Evolutionary conservation across 2,113 vertebrate species (phyloP).

Genomic region (Sorex araneus): DNA sequence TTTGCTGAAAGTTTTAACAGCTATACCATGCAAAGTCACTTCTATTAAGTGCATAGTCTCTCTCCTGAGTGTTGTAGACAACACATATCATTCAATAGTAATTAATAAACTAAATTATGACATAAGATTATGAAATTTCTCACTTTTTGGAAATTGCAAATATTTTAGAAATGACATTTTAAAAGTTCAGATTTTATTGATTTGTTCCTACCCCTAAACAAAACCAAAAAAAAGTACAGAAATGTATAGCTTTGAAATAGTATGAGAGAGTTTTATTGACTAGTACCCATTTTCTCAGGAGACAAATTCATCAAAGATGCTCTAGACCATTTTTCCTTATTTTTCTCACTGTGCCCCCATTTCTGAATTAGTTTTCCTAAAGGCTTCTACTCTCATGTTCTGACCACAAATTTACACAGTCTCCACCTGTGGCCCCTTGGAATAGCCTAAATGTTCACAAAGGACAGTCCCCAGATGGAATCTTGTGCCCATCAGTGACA

Average conservation of each 20-base stretch:
- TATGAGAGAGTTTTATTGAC: not conserved
- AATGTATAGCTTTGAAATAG: not conserved
- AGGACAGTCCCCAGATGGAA: too few species aligned
- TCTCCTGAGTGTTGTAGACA: conserved; percentile 14
- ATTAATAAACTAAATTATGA: conserved; percentile 49
- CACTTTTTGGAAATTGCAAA: conserved; percentile 24
- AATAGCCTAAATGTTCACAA: too few species aligned
- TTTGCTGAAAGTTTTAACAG: conserved; percentile 74
- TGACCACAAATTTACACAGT: too few species aligned
- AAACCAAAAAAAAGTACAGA: not conserved
- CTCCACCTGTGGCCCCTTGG: too few species aligned
- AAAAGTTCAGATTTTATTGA: not conserved
- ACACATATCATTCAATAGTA: not conserved
- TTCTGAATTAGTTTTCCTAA: too few species aligned
- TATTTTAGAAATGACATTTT: not conserved
- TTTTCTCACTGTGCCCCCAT: too few species aligned
- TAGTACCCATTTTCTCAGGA: not conserved
- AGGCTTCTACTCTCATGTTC: too few species aligned
- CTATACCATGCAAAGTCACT: conserved; percentile 31
- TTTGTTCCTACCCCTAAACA: not conserved
- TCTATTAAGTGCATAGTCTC: not conserved
- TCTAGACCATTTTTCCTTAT: too few species aligned
- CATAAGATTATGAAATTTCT: not conserved
- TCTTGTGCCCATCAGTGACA: too few species aligned
- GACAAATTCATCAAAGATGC: not conserved